phyloP scores from a whole-genome alignment of 1,140 invertebrate species.

The Cotesia chilonis region DNA sequence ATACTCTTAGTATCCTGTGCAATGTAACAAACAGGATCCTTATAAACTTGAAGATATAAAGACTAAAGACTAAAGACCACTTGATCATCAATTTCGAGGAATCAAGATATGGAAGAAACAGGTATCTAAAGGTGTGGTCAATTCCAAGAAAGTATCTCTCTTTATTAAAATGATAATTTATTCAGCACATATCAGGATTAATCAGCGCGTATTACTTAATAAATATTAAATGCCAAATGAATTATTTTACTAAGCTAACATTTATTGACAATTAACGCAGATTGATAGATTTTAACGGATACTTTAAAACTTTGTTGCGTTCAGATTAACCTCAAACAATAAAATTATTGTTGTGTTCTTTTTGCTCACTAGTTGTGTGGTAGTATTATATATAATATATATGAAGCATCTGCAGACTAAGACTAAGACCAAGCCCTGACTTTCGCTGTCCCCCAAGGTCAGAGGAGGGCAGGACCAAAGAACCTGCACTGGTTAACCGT shows the following conservation, averaged over 20 bases:
- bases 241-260: too few species aligned
- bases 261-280: too few species aligned
- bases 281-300: neutral
- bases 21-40: neutral
- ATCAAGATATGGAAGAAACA: constrained; percentile 16
- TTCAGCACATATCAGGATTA: constrained; percentile 6
- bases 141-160: constrained; percentile 6
- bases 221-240: neutral
- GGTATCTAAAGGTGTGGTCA: constrained; percentile 23
- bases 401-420: neutral
- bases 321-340: too few species aligned
- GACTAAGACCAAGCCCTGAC: constrained; percentile 14
- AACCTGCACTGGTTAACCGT: constrained; percentile 42
- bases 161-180: constrained; percentile 22
- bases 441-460: constrained; percentile 43
- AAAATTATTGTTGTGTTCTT: too few species aligned
- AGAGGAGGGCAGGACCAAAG: constrained; percentile 40
- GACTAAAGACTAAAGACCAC: constrained; percentile 2
- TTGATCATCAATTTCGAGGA: constrained; percentile 17
- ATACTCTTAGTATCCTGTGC: neutral
- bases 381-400: too few species aligned
- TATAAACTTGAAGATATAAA: constrained; percentile 3
- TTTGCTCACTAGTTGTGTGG: too few species aligned
- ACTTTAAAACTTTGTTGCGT: too few species aligned
- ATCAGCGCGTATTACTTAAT: constrained; percentile 1